These are phyloP conservation scores for Propithecus perrieri DNA, from an alignment of 2,797 vertebrate genomes.

Conservation along the genomic window DNA sequence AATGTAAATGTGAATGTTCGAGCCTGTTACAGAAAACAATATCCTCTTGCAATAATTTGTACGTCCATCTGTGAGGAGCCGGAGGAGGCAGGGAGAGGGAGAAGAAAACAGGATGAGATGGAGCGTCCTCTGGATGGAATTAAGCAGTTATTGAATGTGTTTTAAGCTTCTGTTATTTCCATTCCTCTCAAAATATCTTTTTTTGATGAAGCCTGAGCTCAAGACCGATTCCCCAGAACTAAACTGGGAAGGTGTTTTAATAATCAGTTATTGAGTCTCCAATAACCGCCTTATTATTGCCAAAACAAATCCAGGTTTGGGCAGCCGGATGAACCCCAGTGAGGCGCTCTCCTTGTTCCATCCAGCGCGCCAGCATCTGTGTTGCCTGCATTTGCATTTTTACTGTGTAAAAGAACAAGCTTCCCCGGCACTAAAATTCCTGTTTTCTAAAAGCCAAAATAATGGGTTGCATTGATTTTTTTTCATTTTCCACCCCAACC, in stretches of 20 bases:
- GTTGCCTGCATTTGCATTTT: conserved; percentile 88
- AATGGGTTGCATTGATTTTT: conserved; percentile 69
- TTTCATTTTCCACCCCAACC: conserved; percentile 78
- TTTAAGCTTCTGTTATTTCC: conserved; percentile 75
- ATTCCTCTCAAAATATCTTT: conserved; percentile 66
- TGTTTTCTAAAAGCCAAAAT: conserved; percentile 79
- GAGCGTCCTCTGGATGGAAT: conserved; percentile 71
- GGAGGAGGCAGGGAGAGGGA: conserved; percentile 69
- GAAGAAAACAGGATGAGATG: conserved; percentile 67
- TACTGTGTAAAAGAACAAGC: conserved; percentile 79
- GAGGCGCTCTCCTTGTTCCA: conserved; percentile 74
- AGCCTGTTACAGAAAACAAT: conserved; percentile 80
- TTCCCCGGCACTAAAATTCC: conserved; percentile 70
- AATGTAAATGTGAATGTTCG: conserved; percentile 78
- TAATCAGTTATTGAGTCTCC: conserved; percentile 79
- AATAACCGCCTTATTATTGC: conserved; percentile 77
- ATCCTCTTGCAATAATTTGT: conserved; percentile 81
- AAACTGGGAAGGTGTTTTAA: conserved; percentile 63
- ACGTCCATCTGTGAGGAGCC: conserved; percentile 79
- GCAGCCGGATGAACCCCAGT: conserved; percentile 78
- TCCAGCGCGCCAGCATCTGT: conserved; percentile 83
- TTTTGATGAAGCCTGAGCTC: conserved; percentile 53
- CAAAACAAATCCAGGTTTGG: conserved; percentile 72
- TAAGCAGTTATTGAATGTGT: conserved; percentile 77
- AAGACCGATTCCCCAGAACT: conserved; percentile 59